Base-by-base conservation (phyloP, 2,888 invertebrate genomes). In the Chrysolina oricalcia region DNA sequence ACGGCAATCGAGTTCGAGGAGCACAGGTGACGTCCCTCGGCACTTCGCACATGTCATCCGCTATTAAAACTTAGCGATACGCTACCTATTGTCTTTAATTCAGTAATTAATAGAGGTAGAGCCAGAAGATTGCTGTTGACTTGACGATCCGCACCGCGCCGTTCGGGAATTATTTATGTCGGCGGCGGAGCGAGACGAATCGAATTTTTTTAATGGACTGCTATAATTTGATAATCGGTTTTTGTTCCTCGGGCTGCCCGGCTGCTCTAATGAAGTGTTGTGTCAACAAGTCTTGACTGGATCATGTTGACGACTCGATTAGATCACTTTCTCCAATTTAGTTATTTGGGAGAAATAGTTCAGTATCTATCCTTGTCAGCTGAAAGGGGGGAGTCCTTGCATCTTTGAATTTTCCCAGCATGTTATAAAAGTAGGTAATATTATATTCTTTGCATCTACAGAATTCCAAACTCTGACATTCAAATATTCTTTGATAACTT, bases 11-110 rank as follows among this genome's bases (percentile, higher is more conserved):
- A 66, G n/a, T 66, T 21, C n/a, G 40, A 66, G 66, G 23, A 66
- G 68, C 68, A 68, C 68, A 68, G 53, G 68, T 68, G 68, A 53
- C 56, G 56, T 35, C 35, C 67, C 9, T 68, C 40, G 35, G 23
- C 68, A 40, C 19, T 41, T 23, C n/a, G 84, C 86, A 86, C 86
- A 86, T 86, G 86, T 85, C 86, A 85, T 85, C 83, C 83, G 83
- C 83, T 81, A 81, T 83, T 80, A 80, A 59, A 59, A 59, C 27
- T 81, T 64, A 70, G 69, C 81, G 84, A 84, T 84, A 83, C 82
- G 82, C 82, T 82, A 80, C 80, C 81, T 67, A 80, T 86, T 86
- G 86, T 85, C 82, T 86, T 86, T 86, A 83, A 85, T 85, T 82
- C 77, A 76, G 80, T 86, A 86, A 87, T 86, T 87, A 87, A 86